phyloP scores from a whole-genome alignment of 2,113 vertebrate genomes.

The Stercorarius parasiticus region DNA sequence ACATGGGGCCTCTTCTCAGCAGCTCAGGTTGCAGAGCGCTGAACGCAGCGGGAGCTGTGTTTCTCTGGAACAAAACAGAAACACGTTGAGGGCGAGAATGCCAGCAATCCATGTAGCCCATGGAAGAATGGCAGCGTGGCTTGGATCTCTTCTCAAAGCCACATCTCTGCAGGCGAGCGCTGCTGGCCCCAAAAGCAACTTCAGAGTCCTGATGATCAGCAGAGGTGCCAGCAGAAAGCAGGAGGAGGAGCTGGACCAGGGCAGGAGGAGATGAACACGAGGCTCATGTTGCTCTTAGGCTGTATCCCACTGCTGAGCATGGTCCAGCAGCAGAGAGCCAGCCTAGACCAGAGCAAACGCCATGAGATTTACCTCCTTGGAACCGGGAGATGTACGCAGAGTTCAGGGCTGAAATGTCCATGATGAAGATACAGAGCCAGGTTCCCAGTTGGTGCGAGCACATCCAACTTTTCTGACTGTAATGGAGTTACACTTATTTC shows the following conservation, averaged over 20 bases:
- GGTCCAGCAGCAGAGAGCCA: neutral
- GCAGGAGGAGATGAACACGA: neutral
- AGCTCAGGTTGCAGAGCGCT: constrained; percentile 29
- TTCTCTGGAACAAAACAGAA: constrained; percentile 48
- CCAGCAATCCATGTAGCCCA: neutral
- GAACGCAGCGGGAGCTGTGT: neutral
- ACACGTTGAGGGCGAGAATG: neutral
- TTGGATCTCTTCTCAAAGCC: neutral
- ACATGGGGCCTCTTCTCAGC: constrained; percentile 12
- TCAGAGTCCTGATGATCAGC: neutral
- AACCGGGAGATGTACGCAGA: accelerated
- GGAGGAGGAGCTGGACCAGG: neutral
- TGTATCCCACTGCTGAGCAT: neutral
- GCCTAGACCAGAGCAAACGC: neutral
- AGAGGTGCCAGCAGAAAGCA: neutral
- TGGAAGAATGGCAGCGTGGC: neutral
- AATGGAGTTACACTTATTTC: neutral
- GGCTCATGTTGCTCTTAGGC: neutral
- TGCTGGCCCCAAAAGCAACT: neutral
- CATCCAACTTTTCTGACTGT: neutral
- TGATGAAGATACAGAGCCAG: neutral
- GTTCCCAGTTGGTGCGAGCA: accelerated
- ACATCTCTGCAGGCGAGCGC: neutral
- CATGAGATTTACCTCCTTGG: neutral
- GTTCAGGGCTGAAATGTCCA: neutral